Evolutionary conservation across 2,113 vertebrate species (phyloP), one percentile per base, ranked within the genome.

Genomic region (Phylloscopus trochiloides): DNA sequence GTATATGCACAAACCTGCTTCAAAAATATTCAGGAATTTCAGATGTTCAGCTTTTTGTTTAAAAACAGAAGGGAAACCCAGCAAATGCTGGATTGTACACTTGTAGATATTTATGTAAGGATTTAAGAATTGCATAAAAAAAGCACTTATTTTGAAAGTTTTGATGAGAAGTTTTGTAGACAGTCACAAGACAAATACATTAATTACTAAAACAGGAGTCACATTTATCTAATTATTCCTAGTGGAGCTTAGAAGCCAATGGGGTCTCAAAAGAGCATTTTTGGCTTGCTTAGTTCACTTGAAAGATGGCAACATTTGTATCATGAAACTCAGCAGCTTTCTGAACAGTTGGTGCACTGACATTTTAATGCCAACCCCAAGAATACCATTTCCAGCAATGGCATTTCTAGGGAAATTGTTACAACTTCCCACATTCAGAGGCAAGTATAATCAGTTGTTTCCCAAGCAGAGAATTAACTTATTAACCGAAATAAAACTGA

Each of bases 351-450:
- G 89, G 81, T 88, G 54, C 29, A 31, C 25, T 59, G 70, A 90
- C 51, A 76, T 95, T 95, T 92, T 86, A 86, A 76, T 73, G 87
- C 78, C 95, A 96, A 77, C 14, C 17, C 29, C n/a, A 75, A 86
- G 61, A 94, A 91, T 36, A 85, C 36, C 14, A 48, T 75, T 92
- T 90, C 81, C 54, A 92, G 67, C 38, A 79, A 85, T 24, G 14
- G 54, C 29, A 42, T 82, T 96, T 85, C 58, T 76, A 90, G 54
- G 74, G 73, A 94, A 79, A 90, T 40, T 22, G 40, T 68, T 76
- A 62, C 38, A 84, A 12, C 6, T 55, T 78, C 61, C 47, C n/a
- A 65, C 21, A 48, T 42, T 84, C 34, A 66, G 47, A 82, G 24
- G 25, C 29, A 92, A 54, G 50, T 68, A 42, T 5, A 38, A 63